Percentiles rank a stretch among this genome's conserved stretches.
Conservation (phyloP, 2,888 invertebrate species). For the Synergus laeviventris region DNA sequence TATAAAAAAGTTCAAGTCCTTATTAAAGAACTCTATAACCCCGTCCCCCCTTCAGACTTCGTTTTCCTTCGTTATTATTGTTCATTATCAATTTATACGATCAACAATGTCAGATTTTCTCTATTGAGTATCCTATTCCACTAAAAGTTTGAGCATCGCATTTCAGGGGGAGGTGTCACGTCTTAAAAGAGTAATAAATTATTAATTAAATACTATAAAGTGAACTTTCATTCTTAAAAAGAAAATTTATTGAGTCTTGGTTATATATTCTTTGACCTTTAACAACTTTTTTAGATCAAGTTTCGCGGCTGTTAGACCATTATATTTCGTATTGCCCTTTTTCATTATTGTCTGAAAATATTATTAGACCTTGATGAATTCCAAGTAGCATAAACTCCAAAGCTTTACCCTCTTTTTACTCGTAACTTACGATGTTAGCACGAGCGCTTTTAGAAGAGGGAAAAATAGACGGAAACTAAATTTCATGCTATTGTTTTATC, state of each 20-base stretch:
- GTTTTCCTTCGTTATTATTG: slow-evolving; percentile 23
- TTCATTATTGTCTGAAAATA: neutral
- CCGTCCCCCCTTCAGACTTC: neutral
- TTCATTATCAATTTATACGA: neutral
- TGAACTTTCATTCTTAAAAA: neutral
- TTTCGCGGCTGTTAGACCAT: no score
- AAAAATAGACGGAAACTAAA: slow-evolving; percentile 12
- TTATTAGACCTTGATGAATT: slow-evolving; percentile 15
- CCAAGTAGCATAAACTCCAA: neutral
- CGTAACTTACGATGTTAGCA: slow-evolving; percentile 11
- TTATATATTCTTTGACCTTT: neutral
- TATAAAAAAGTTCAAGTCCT: slow-evolving; percentile 19
- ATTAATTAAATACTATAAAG: neutral
- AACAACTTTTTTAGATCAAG: no score
- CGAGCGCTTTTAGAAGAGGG: slow-evolving; percentile 16
- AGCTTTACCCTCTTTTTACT: slow-evolving; percentile 12
- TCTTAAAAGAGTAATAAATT: no score
- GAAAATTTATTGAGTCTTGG: neutral
- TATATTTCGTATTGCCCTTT: neutral
- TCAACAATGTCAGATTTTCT: neutral
- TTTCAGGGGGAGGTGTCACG: no score
- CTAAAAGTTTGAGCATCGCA: no score
- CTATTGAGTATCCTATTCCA: no score
- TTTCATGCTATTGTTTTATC: neutral
- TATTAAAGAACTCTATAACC: slow-evolving; percentile 27